These are phyloP conservation scores for Ormyrus labotus DNA, from an alignment of 2,888 invertebrate genomes.

Conservation along the genomic window DNA sequence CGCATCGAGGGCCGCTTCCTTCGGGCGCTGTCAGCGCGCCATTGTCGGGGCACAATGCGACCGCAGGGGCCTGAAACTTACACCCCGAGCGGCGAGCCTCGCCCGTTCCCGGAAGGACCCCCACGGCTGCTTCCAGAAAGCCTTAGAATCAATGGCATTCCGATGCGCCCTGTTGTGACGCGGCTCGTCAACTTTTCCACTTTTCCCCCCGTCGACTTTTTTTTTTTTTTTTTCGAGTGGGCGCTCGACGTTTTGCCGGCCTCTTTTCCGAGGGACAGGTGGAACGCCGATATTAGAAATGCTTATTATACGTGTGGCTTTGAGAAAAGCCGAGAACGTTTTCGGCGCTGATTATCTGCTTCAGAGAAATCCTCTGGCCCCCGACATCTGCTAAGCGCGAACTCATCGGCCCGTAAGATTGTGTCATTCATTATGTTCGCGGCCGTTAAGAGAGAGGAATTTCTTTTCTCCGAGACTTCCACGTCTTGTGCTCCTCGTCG, in stretches of 20 bases:
- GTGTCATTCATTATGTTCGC: no score
- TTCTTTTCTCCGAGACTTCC: no score
- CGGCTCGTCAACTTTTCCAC: conserved; percentile 28
- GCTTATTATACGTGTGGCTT: no score
- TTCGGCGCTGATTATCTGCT: background rate
- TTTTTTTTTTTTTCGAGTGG: background rate
- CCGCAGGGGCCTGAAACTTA: conserved; percentile 69
- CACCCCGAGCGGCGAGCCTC: conserved; percentile 58
- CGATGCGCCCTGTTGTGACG: conserved; percentile 33
- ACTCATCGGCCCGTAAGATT: no score
- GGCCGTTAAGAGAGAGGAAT: no score
- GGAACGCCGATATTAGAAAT: no score
- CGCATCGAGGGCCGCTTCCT: no score
- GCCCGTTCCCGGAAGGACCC: background rate
- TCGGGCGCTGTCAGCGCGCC: conserved; percentile 37
- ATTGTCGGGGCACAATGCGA: conserved; percentile 67
- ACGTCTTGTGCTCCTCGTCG: no score
- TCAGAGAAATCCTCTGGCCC: conserved; percentile 7
- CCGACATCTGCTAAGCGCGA: no score
- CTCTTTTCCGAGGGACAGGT: background rate
- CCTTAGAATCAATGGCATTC: conserved; percentile 4
- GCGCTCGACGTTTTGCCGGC: conserved; percentile 14
- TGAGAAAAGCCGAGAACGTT: no score
- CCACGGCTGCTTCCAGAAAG: background rate
- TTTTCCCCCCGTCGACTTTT: background rate